Evolutionary conservation across 2,888 invertebrate genomes (phyloP).

Genomic region (Cephus runcator): DNA sequence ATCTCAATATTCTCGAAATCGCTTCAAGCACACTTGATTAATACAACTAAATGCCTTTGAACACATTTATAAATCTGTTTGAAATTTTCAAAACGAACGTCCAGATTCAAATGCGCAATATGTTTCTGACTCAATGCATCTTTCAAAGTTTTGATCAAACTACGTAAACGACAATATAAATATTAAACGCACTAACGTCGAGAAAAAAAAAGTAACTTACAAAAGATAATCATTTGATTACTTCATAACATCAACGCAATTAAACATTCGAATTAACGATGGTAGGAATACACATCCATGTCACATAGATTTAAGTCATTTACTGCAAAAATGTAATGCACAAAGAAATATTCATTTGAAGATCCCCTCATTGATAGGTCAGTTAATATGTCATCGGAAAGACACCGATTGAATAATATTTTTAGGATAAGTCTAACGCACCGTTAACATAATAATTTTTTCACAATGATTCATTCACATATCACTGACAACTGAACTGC

Average conservation of each 20-base stretch:
- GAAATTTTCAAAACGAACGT: background rate
- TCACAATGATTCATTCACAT: background rate
- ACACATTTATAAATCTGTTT: slow-evolving; percentile 24
- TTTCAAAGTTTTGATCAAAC: background rate
- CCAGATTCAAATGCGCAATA: background rate
- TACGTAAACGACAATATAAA: background rate
- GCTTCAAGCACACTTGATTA: background rate
- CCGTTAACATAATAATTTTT: background rate
- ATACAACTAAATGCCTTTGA: slow-evolving; percentile 23
- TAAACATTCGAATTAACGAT: background rate
- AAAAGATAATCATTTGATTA: background rate
- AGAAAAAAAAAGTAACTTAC: background rate
- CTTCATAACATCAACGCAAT: background rate
- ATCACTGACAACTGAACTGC: background rate
- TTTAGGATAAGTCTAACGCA: background rate
- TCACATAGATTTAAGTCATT: background rate
- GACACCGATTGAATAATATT: background rate
- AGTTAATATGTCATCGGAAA: background rate
- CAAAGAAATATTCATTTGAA: background rate
- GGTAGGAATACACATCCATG: too few species aligned
- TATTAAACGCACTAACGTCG: background rate
- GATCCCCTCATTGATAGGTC: background rate
- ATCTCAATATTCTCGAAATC: background rate
- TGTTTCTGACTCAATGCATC: background rate
- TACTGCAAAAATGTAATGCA: background rate